A percentile compares a stretch with the other conserved stretches of the same genome.
Evolutionary conservation across 2,888 invertebrate species (phyloP).

Genomic region (Scaptomyza tumidula): DNA sequence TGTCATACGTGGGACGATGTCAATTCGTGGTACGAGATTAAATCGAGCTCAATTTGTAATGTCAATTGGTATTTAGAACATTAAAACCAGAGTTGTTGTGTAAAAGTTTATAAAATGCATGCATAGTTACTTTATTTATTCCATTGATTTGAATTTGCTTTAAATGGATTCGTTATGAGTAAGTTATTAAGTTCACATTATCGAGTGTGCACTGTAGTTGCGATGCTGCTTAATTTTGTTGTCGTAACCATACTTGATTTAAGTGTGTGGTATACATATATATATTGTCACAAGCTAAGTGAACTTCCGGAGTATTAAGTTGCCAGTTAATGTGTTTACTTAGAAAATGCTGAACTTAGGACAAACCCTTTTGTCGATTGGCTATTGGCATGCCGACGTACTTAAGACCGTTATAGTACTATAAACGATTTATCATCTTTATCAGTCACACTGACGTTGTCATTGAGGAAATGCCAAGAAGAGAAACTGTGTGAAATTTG

Average conservation of each 20-base stretch:
- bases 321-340: slow-evolving; percentile 51
- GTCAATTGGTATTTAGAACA: slow-evolving; percentile 50
- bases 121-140: background rate
- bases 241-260: too few species aligned
- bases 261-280: too few species aligned
- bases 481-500: slow-evolving; percentile 14
- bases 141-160: background rate
- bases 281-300: slow-evolving; percentile 4
- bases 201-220: background rate
- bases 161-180: too few species aligned
- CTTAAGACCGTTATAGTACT: slow-evolving; percentile 3
- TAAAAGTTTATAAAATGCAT: slow-evolving; percentile 20
- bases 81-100: slow-evolving; percentile 47
- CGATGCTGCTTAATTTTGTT: background rate
- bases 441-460: slow-evolving; percentile 25
- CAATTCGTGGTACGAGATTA: slow-evolving; percentile 40
- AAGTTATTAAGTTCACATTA: background rate
- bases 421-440: slow-evolving; percentile 43
- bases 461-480: slow-evolving; percentile 53
- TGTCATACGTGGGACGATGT: slow-evolving; percentile 10
- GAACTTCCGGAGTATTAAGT: slow-evolving; percentile 42
- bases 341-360: background rate
- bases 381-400: background rate
- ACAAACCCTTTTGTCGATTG: slow-evolving; percentile 33
- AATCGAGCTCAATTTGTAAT: slow-evolving; percentile 53